Evolutionary conservation across 2,888 invertebrate species (phyloP), one percentile per base, ranked within the genome.

Genomic region (Drosophila mettleri): DNA sequence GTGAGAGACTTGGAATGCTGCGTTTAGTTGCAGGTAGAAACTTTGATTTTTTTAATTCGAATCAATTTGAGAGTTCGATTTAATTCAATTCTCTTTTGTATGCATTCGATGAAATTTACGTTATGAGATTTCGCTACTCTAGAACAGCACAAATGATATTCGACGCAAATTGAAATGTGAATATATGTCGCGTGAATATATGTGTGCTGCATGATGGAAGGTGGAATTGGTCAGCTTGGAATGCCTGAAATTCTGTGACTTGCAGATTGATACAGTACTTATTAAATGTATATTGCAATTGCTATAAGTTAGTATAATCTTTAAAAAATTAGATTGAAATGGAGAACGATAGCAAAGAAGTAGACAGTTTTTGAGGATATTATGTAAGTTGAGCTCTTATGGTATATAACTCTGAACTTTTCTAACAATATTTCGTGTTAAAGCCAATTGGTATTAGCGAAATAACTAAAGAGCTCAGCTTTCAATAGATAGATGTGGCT

Each of bases 81-180:
- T 51, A 49, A 62, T 51, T 58, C 41, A 60, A 61, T 51, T 55
- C 12, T 52, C 27, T 33, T 57, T 61, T 43, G 62, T 75, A 74
- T 76, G 74, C 66, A 75, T 88, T 84, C 86, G 86, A 83, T 88
- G 86, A 89, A 88, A 90, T 88, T 90, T 90, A 90, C 90, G 90
- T 91, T 90, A 90, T 90, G 91, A 85, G 86, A 89, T 90, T 91
- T 91, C 90, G 77, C 77, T 89, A 91, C 90, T 90, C 78, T 27
- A 79, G 71, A 65, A 79, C 82, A 90, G 89, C 86, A 87, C 89
- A 89, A 84, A 87, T 74, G 60, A 78, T 74, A 85, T 74, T 74
- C 69, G 39, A 58, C 72, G 68, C 43, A 6, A 43, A 60, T 53
- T 48, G 39, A 64, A 64, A 43, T 39, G 8, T 51, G 49, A 53